Conservation (phyloP, 2,113 vertebrate species). For the Hucho hucho region DNA sequence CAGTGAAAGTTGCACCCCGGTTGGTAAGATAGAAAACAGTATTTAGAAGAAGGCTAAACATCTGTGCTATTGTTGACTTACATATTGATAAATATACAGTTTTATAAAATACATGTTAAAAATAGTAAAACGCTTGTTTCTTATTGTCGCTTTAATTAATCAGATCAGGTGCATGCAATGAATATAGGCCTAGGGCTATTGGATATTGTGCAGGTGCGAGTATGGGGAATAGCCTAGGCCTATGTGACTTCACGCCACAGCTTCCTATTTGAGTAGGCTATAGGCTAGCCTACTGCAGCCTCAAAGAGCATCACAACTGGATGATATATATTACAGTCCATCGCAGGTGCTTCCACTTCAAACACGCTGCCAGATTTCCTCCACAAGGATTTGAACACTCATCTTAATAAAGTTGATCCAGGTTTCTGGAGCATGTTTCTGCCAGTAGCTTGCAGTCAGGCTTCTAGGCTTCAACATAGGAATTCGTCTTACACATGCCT, state of each 20-base stretch:
- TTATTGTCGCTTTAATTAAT: too few relatives aligned
- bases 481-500: not conserved
- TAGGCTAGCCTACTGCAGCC: not conserved
- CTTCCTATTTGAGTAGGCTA: not conserved
- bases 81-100: too few relatives aligned
- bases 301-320: not conserved
- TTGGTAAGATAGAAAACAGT: too few relatives aligned
- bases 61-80: too few relatives aligned
- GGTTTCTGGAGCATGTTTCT: not conserved
- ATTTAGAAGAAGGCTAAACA: too few relatives aligned
- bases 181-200: too few relatives aligned
- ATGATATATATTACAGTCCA: constrained; percentile 3
- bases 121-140: too few relatives aligned
- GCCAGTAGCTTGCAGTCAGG: not conserved
- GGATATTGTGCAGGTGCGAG: too few relatives aligned
- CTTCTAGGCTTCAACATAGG: not conserved
- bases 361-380: not conserved
- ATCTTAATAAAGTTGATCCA: not conserved
- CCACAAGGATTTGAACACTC: not conserved
- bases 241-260: not conserved
- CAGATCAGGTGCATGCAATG: too few relatives aligned
- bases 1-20: too few relatives aligned
- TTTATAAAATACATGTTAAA: too few relatives aligned
- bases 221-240: too few relatives aligned
- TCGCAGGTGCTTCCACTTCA: constrained; percentile 25